These are phyloP conservation scores for Cephus cinctus DNA, from an alignment of 1,140 invertebrate species.

Conservation along the genomic window DNA sequence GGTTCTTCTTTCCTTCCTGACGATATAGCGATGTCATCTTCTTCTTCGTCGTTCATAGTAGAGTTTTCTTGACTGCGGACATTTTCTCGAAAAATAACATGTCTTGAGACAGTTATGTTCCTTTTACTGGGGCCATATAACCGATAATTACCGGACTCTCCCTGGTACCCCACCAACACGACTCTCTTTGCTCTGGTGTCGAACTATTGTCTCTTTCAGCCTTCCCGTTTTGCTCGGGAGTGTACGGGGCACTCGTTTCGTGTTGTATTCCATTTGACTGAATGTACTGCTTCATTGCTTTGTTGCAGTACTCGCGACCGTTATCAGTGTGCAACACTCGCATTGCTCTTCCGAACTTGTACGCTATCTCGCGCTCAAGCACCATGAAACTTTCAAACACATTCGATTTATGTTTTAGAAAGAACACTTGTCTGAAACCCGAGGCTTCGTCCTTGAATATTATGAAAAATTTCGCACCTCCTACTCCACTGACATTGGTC, in stretches of 20 bases:
- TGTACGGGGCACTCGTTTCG: conserved; percentile 39
- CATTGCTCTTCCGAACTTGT: not conserved
- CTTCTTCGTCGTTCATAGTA: not conserved
- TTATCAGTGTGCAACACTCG: not conserved
- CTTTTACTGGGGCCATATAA: conserved; percentile 14
- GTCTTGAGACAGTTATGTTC: conserved; percentile 10
- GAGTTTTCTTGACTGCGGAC: no score
- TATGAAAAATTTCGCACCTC: not conserved
- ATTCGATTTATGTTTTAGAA: conserved; percentile 17
- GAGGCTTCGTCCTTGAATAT: conserved; percentile 10
- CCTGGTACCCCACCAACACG: conserved; percentile 18
- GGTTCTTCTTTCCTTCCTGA: not conserved
- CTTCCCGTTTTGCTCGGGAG: conserved; percentile 46
- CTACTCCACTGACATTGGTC: not conserved
- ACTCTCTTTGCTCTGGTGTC: conserved; percentile 22
- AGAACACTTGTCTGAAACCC: conserved; percentile 15
- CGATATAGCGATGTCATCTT: not conserved
- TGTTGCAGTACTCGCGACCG: conserved; percentile 3
- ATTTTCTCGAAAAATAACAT: conserved; percentile 9
- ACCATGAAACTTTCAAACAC: not conserved
- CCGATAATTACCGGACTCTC: conserved; percentile 19
- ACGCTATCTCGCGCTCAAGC: not conserved
- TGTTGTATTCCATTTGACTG: conserved; percentile 13
- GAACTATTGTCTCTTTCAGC: conserved; percentile 48
- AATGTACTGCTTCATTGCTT: conserved; percentile 14